A percentile compares a stretch with the other conserved stretches of the same genome.
Evolutionary conservation across 1,140 invertebrate species (phyloP).

Genomic region (Cotesia vestalis): DNA sequence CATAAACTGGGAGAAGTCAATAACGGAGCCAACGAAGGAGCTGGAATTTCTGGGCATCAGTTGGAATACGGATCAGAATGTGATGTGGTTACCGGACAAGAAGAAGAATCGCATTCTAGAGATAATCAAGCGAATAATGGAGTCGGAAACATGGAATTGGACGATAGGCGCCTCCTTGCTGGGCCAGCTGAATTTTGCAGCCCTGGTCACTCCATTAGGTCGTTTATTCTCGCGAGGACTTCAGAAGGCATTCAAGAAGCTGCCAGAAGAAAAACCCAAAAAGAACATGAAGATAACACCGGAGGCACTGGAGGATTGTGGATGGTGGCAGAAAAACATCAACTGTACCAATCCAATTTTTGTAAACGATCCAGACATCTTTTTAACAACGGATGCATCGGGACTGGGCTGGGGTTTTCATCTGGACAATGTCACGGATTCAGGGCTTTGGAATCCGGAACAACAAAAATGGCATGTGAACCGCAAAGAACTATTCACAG

Average conservation of each 20-base stretch:
- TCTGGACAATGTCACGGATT: conserved; percentile 36
- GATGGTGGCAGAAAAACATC: too few relatives aligned
- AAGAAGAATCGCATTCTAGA: conserved; percentile 16
- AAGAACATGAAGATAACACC: conserved; percentile 37
- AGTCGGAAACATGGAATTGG: conserved; percentile 17
- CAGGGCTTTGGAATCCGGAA: conserved; percentile 37
- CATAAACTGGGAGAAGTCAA: conserved; percentile 29
- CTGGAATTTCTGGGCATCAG: conserved; percentile 36
- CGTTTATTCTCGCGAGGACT: conserved; percentile 26
- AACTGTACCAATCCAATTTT: too few relatives aligned
- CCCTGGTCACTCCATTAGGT: conserved; percentile 13
- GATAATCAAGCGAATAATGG: neutral
- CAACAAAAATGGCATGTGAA: conserved; percentile 47
- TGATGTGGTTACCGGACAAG: conserved; percentile 9
- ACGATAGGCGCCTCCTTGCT: conserved; percentile 18
- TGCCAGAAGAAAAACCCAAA: conserved; percentile 38
- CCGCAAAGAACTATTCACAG: conserved; percentile 48
- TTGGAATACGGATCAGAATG: conserved; percentile 32
- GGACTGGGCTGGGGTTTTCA: conserved; percentile 45
- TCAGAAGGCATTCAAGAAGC: conserved; percentile 10
- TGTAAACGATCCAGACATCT: conserved; percentile 34
- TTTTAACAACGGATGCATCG: conserved; percentile 51
- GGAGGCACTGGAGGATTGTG: neutral
- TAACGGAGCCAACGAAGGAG: conserved; percentile 7
- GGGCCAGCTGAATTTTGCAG: conserved; percentile 32